Evolutionary conservation across 2,797 vertebrate species (phyloP).

Genomic region (Erpetoichthys calabaricus): DNA sequence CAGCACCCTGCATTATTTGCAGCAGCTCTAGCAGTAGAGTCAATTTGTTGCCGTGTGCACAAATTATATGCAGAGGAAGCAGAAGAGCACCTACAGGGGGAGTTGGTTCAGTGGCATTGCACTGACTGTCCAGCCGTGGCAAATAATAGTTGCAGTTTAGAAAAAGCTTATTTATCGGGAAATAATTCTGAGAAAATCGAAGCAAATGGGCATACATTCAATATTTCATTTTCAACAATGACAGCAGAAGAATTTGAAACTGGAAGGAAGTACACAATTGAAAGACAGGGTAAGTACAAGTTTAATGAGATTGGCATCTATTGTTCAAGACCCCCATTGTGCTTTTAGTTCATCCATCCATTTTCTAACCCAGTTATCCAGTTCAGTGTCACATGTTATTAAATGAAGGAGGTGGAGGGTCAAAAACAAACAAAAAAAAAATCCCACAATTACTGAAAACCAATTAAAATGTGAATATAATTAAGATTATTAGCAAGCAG

Average conservation of each 20-base stretch:
- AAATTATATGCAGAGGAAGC: constrained; percentile 33
- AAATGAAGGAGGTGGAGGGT: too few species aligned
- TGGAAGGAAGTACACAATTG: background rate
- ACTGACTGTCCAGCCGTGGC: constrained; percentile 4
- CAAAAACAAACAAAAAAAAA: too few species aligned
- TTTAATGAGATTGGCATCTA: too few species aligned
- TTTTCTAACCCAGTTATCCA: too few species aligned
- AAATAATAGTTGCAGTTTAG: constrained; percentile 12
- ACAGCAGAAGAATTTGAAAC: too few species aligned
- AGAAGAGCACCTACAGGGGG: constrained; percentile 19
- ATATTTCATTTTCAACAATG: accelerated
- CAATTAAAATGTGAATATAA: too few species aligned
- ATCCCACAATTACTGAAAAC: too few species aligned
- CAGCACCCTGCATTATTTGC: constrained; percentile 9
- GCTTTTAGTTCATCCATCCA: too few species aligned
- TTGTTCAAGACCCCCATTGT: too few species aligned
- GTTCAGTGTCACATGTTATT: too few species aligned
- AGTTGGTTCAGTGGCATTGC: constrained; percentile 29
- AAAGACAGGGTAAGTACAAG: constrained; percentile 8
- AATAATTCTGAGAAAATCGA: accelerated
- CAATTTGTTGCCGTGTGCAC: constrained; percentile 49
- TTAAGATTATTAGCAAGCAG: too few species aligned
- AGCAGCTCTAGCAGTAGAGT: constrained; percentile 44
- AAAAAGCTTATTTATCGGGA: constrained; percentile 12
- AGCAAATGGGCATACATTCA: background rate